Base-by-base conservation (phyloP, 2,797 vertebrate species). In the Acipenser transmontanus region DNA sequence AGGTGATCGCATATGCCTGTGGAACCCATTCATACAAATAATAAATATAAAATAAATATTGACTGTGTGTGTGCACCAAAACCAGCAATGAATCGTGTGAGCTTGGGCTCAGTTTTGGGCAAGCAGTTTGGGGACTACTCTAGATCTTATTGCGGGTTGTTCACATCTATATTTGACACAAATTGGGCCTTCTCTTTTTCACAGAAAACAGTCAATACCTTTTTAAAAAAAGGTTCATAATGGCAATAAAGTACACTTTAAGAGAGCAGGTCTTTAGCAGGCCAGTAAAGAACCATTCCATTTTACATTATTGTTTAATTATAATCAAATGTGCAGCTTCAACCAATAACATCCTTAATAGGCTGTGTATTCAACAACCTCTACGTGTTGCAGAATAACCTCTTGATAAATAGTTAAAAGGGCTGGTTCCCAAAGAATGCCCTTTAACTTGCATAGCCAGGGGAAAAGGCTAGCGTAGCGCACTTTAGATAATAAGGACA, bases 251-350 rank as follows among this genome's bases (percentile, higher is more conserved):
- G 83, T 76, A 82, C 82, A 76, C 76, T 73, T 68, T 81, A 81
- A 88, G 85, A 85, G 78, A 80, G 12, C 9, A 80, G 81, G 87
- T 85, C 84, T 84, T 81, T 86, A 87, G 89, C 87, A 87, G 87
- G 88, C 82, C 84, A 76, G 77, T 86, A 78, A 89, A 89, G 88
- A 75, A 87, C 85, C 85, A 83, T 80, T 84, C 73, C 71, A 70
- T 84, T 85, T 82, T 80, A 78, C 82, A 74, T 74, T 73, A 79
- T 72, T 34, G 59, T 34, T 34, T 34, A 34, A 34, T 34, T 34
- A 34, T 34, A 34, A 34, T 59, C 50, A 17, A 56, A 1, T n/a
- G 13, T 12, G 50, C 50, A 34, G 50, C 34, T 47, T 14, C 6
- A 17, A 56, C 17, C 5, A 49, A 56, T 47, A 56, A 47, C 11